phyloP scores from a whole-genome alignment of 2,113 vertebrate genomes.

The Coregonus clupeaformis region DNA sequence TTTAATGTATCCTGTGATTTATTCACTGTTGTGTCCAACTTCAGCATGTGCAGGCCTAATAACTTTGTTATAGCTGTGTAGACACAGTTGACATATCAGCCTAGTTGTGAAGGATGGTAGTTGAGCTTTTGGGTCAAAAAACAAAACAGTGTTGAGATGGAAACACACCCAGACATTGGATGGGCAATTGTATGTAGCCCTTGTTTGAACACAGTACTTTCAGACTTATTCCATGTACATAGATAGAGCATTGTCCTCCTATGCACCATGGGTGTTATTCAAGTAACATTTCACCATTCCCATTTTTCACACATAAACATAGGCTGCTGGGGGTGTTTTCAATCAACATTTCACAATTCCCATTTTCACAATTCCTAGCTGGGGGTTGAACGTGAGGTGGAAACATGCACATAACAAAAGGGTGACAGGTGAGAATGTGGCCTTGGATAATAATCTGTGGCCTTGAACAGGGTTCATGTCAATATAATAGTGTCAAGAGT shows the following conservation, averaged over 20 bases:
- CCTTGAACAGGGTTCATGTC: background rate
- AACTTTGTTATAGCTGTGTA: no score
- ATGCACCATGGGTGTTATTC: background rate
- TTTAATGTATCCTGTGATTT: no score
- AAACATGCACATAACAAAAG: no score
- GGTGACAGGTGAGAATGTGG: background rate
- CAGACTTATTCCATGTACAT: background rate
- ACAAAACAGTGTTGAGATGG: background rate
- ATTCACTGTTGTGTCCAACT: no score
- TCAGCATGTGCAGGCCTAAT: no score
- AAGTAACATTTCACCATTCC: background rate
- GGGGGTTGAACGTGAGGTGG: no score
- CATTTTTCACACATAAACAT: background rate
- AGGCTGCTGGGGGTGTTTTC: no score
- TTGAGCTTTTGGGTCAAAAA: background rate
- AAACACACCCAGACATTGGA: background rate
- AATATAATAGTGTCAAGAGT: background rate
- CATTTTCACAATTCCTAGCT: no score
- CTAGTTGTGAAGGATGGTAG: background rate
- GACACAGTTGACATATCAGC: no score
- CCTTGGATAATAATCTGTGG: background rate
- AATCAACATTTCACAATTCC: no score
- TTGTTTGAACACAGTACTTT: background rate
- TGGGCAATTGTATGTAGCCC: background rate
- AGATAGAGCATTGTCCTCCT: background rate